Conservation (phyloP, 2,888 invertebrate genomes). For the Himalopsyche tibetana region DNA sequence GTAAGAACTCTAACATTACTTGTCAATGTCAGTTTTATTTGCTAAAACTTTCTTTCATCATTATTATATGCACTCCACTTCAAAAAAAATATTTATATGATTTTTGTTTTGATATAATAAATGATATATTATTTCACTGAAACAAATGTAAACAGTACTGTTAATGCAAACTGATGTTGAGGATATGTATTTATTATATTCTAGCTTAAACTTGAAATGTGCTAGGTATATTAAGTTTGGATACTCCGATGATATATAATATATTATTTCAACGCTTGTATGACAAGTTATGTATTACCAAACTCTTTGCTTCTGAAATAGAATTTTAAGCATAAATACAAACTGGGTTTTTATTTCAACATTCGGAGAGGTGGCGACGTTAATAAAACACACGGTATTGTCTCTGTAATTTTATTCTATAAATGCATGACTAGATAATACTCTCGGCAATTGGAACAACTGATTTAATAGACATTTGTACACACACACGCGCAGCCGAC, state of each 20-base stretch:
- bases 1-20: too few relatives aligned
- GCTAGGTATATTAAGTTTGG: constrained; percentile 41
- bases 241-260: constrained; percentile 42
- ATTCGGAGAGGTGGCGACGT: constrained; percentile 1
- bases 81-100: constrained; percentile 9
- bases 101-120: not conserved
- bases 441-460: constrained; percentile 63
- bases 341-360: constrained; percentile 61
- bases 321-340: constrained; percentile 64
- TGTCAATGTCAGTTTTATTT: not conserved
- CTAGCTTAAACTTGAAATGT: constrained; percentile 31
- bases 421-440: constrained; percentile 66
- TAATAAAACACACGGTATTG: constrained; percentile 56
- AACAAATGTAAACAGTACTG: not conserved
- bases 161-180: constrained; percentile 35
- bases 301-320: constrained; percentile 64
- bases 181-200: constrained; percentile 23
- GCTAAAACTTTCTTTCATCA: not conserved
- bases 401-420: constrained; percentile 61
- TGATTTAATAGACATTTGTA: constrained; percentile 59
- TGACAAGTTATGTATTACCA: constrained; percentile 61
- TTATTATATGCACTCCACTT: not conserved
- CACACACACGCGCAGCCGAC: constrained; percentile 44
- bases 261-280: constrained; percentile 62
- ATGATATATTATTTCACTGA: constrained; percentile 21